Base-by-base conservation (phyloP, 2,113 vertebrate species). In the Trochalopteron elliotii region DNA sequence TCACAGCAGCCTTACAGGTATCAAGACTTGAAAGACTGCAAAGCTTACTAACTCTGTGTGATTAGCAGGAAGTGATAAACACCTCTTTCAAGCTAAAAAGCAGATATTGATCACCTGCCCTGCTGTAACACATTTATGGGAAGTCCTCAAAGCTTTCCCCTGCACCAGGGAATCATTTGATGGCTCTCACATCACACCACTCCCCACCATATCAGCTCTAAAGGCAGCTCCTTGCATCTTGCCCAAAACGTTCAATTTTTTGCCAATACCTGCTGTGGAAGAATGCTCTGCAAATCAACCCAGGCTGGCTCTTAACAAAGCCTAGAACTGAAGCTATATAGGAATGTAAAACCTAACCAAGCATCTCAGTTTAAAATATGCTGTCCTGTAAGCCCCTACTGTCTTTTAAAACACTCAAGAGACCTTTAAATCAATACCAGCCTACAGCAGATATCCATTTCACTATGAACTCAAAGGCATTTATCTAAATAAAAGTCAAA, bases 401-500 rank as follows among this genome's bases (percentile, higher is more conserved):
- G 85, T 91, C 95, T 97, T 96, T 96, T 94, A 98, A 95, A 98
- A 95, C 88, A 94, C 97, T 93, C 97, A 55, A 90, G 98, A 97
- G 97, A 98, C 97, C 74, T 90, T 88, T 61, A 96, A 96, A 98
- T 99, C 98, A 97, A 99, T 98, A 98, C 91, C 95, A 98, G 94
- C 95, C 97, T 98, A 97, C 88, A 96, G 96, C 78, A 96, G 95
- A 97, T 94, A 97, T 97, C 97, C 97, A 97, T 98, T 98, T 97
- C 96, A 96, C 96, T 95, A 95, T 93, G 87, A 98, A 97, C 97
- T 97, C 96, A 92, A 94, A 98, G 96, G 98, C 97, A 98, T 98
- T 98, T 96, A 98, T 98, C 98, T 98, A 97, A 98, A 98, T 98
- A 97, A 97, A 98, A 98, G 97, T 98, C 98, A 98, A 98, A 98